Evolutionary conservation across 2,888 invertebrate genomes (phyloP), one percentile per base, ranked within the genome.

Genomic region (Cheilosia vernalis): DNA sequence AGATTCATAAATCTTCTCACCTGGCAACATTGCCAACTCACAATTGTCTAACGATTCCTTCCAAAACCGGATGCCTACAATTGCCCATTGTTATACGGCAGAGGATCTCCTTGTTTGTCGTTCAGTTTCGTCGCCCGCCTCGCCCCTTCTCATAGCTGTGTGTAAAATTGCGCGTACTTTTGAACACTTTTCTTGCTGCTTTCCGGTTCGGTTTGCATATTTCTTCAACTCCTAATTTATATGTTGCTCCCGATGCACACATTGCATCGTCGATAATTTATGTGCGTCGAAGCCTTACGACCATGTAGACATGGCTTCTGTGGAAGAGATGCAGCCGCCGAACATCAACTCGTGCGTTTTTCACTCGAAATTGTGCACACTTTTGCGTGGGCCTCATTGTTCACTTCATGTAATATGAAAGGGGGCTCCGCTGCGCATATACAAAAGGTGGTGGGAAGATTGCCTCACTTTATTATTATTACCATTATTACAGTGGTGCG

Each of bases 361-460:
- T 73, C 79, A 1, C 60, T 47, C 49, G 61, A 67, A 81, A 74
- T 15, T 19, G n/a, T 47, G 53, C 51, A 56, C 19, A 70, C 55
- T 80, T 80, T 67, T 77, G 85, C 85, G 85, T 85, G 85, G 85
- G 85, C 67, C n/a, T 63, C 61, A 80, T 85, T 85, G 80, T 85
- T 85, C 55, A 56, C 47, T 42, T 55, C 27, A 6, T 1, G 44
- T 44, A 44, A 19, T 55, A 70, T 33, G 30, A 10, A 56, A 37
- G 9, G 37, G 30, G 49, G 19, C 33, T n/a, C 10, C 24, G 30
- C 33, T 6, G 6, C 51, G 10, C 15, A 44, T 60, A 19, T 60
- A 19, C 56, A 47, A 55, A 66, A 76, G 44, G 66, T 78, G 72
- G 77, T 77, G 66, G 77, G 72, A 83, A 78, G 77, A 83, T 83